Evolutionary conservation across 2,888 invertebrate genomes (phyloP).

Genomic region (Noctuana brunneofusca): DNA sequence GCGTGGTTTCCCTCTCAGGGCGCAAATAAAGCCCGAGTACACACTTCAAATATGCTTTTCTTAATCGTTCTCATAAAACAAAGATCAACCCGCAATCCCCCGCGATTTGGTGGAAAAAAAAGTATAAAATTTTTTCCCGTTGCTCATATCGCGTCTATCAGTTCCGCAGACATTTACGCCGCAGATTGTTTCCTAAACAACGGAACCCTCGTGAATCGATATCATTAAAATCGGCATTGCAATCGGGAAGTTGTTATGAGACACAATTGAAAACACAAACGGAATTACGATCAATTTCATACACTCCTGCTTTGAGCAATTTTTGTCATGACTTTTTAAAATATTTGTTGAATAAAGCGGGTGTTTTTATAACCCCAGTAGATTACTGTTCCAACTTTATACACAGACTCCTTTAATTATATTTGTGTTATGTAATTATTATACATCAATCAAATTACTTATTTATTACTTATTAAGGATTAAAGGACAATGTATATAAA

Average conservation of each 20-base stretch:
- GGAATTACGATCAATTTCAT: constrained; percentile 55
- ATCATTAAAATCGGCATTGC: constrained; percentile 54
- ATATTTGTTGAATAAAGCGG: not conserved
- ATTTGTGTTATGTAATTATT: not conserved
- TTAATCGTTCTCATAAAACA: constrained; percentile 84
- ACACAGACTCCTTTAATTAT: not conserved
- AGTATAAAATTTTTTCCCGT: constrained; percentile 69
- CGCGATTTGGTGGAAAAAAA: constrained; percentile 51
- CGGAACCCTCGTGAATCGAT: constrained; percentile 65
- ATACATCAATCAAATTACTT: not conserved
- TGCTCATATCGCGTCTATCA: constrained; percentile 76
- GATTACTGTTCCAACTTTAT: not conserved
- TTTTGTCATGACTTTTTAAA: constrained; percentile 9
- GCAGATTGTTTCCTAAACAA: constrained; percentile 68
- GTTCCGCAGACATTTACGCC: constrained; percentile 65
- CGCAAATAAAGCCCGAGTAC: constrained; percentile 79
- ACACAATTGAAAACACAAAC: constrained; percentile 61
- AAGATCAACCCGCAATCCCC: constrained; percentile 78
- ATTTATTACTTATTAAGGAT: not conserved
- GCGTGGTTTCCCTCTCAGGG: constrained; percentile 76
- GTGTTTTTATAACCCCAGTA: not conserved
- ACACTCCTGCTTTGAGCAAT: constrained; percentile 43
- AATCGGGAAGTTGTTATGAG: constrained; percentile 64
- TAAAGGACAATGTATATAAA: too few species aligned
- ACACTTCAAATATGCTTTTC: constrained; percentile 84